A percentile compares a stretch with the other conserved stretches of the same genome.
These are phyloP conservation scores for Enteromius treurensis DNA, from an alignment of 2,797 vertebrate genomes.

Conservation along the genomic window DNA sequence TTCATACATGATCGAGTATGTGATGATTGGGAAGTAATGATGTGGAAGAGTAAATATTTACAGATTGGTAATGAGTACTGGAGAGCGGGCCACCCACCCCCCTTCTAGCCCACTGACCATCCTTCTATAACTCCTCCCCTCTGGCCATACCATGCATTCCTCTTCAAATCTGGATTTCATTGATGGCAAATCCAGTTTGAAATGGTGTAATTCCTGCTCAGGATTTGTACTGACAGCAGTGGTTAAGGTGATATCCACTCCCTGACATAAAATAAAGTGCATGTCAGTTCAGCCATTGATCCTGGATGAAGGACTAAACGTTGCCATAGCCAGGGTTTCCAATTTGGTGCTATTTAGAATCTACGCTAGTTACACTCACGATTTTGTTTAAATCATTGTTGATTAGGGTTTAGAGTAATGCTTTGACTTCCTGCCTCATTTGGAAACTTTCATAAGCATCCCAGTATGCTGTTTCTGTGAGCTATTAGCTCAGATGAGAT, in stretches of 20 bases:
- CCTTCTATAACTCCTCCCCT: conserved; percentile 50
- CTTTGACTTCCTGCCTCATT: not conserved
- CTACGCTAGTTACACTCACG: not conserved
- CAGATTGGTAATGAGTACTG: conserved; percentile 60
- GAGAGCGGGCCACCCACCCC: conserved; percentile 37
- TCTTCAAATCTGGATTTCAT: conserved; percentile 59
- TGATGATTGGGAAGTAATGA: conserved; percentile 64
- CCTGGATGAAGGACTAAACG: conserved; percentile 19
- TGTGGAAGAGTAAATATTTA: conserved; percentile 65
- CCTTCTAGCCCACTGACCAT: conserved; percentile 31
- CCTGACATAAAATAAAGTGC: conserved; percentile 17
- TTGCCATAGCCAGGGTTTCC: conserved; percentile 14
- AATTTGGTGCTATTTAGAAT: conserved; percentile 1
- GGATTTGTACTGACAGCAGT: conserved; percentile 32
- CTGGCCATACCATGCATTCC: conserved; percentile 64
- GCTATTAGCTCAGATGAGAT: conserved; percentile 49
- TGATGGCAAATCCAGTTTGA: conserved; percentile 55
- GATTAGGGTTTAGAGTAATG: conserved; percentile 17
- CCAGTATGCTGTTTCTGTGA: not conserved
- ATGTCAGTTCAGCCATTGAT: not conserved
- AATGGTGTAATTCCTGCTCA: conserved; percentile 46
- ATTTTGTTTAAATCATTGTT: not conserved
- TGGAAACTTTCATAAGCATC: not conserved
- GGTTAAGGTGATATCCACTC: conserved; percentile 39
- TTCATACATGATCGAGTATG: conserved; percentile 56